These are phyloP conservation scores for Drosophila anomelani DNA, from an alignment of 2,888 invertebrate genomes.

Conservation along the genomic window DNA sequence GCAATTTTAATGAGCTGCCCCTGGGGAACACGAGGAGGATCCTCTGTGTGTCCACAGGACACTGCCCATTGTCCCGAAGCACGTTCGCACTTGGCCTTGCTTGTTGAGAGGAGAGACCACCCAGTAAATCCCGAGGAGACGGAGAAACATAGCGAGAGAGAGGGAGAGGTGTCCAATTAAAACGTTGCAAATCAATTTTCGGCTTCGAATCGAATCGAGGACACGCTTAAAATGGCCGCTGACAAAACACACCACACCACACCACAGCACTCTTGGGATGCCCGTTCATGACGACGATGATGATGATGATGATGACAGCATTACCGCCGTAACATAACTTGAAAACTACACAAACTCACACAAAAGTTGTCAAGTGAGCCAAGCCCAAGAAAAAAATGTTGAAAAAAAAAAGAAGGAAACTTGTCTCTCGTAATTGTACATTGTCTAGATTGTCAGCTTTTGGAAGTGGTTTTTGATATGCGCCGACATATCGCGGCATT, in stretches of 20 bases:
- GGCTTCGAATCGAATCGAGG: constrained; percentile 47
- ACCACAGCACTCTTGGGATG: constrained; percentile 31
- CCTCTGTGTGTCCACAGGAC: constrained; percentile 16
- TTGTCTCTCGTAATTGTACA: constrained; percentile 76
- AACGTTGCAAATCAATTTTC: constrained; percentile 74
- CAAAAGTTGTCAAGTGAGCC: constrained; percentile 68
- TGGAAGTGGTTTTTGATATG: constrained; percentile 67
- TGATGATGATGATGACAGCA: constrained; percentile 65
- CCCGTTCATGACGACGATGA: not conserved
- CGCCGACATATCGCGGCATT: constrained; percentile 62
- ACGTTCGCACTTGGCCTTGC: constrained; percentile 69
- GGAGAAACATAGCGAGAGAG: constrained; percentile 30
- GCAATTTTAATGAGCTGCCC: constrained; percentile 55
- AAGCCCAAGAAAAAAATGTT: constrained; percentile 60
- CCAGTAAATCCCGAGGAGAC: constrained; percentile 52
- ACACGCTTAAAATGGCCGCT: constrained; percentile 46
- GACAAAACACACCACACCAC: constrained; percentile 30
- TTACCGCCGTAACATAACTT: constrained; percentile 40
- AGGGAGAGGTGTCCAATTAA: constrained; percentile 73
- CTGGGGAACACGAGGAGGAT: constrained; percentile 14
- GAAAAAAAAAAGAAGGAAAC: constrained; percentile 34
- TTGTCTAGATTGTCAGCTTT: constrained; percentile 69
- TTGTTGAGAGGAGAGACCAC: constrained; percentile 58
- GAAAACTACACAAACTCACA: constrained; percentile 30
- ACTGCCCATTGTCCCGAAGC: constrained; percentile 29